phyloP scores from a whole-genome alignment of 2,888 invertebrate genomes.

The Cataglyphis albicans region DNA sequence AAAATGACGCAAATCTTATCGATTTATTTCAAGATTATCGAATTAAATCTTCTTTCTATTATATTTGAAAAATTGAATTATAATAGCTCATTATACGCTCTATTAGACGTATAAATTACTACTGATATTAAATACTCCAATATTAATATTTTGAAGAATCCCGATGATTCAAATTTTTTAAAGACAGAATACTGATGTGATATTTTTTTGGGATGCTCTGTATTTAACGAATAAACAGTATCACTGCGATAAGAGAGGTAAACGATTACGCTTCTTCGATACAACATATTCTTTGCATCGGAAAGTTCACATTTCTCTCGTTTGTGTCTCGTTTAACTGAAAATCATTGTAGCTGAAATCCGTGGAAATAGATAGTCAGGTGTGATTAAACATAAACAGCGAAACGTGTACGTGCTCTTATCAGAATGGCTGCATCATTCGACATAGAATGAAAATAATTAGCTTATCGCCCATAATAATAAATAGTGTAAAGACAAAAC shows the following conservation, averaged over 20 bases:
- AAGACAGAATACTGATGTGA: not conserved
- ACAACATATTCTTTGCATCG: slow-evolving; percentile 27
- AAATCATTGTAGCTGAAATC: slow-evolving; percentile 4
- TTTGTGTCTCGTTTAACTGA: slow-evolving; percentile 12
- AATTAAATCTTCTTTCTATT: not conserved
- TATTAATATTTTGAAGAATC: not conserved
- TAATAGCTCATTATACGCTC: not conserved
- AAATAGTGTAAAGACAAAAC: not conserved
- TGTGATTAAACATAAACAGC: slow-evolving; percentile 31
- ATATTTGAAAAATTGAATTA: not conserved
- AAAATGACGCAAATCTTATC: not conserved
- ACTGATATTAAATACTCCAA: not conserved
- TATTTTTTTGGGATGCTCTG: slow-evolving; percentile 29
- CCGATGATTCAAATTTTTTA: not conserved
- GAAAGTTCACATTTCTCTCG: slow-evolving; percentile 26
- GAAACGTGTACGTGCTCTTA: not conserved
- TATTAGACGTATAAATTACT: not conserved
- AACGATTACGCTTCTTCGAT: slow-evolving; percentile 46
- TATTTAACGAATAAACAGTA: slow-evolving; percentile 34
- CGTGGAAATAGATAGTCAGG: not conserved
- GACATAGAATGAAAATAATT: slow-evolving; percentile 28
- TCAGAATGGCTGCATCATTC: slow-evolving; percentile 17
- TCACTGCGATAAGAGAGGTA: slow-evolving; percentile 37
- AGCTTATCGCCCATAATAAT: slow-evolving; percentile 38
- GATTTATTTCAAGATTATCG: not conserved